A percentile compares a stretch with the other conserved stretches of the same genome.
phyloP scores from a whole-genome alignment of 2,797 vertebrate genomes.

The Xenops minutus region DNA sequence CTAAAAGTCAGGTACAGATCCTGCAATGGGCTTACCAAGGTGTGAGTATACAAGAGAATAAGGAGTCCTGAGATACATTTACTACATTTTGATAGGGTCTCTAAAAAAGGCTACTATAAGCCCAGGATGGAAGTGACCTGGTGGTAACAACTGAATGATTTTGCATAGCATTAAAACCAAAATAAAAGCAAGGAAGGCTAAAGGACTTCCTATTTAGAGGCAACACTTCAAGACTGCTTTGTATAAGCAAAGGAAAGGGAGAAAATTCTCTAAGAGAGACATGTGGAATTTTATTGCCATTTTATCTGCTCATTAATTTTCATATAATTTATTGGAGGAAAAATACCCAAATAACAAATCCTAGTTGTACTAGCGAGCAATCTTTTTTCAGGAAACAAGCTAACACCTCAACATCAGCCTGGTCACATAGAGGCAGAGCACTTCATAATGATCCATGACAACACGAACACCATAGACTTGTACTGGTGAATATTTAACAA shows the following conservation, averaged over 20 bases:
- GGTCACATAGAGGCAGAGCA: neutral
- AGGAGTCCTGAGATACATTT: neutral
- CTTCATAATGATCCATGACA: neutral
- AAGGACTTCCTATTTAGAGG: neutral
- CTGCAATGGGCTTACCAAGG: neutral
- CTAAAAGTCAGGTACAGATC: neutral
- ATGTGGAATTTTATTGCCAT: neutral
- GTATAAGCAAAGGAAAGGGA: neutral
- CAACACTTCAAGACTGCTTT: neutral
- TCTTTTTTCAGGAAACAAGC: neutral
- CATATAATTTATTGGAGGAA: neutral
- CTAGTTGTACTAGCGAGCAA: neutral
- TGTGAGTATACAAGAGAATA: neutral
- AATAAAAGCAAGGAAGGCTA: neutral
- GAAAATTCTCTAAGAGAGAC: neutral
- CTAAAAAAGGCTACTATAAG: neutral
- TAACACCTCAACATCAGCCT: neutral
- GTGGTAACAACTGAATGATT: neutral
- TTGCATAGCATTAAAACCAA: neutral
- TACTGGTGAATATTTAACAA: neutral
- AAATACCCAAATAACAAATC: neutral
- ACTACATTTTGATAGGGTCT: neutral
- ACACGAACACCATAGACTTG: neutral
- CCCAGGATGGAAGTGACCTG: neutral
- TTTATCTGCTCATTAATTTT: neutral